A percentile compares a stretch with the other conserved stretches of the same genome.
These are phyloP conservation scores for Gallinago stenura DNA, from an alignment of 2,797 vertebrate genomes.

Conservation along the genomic window DNA sequence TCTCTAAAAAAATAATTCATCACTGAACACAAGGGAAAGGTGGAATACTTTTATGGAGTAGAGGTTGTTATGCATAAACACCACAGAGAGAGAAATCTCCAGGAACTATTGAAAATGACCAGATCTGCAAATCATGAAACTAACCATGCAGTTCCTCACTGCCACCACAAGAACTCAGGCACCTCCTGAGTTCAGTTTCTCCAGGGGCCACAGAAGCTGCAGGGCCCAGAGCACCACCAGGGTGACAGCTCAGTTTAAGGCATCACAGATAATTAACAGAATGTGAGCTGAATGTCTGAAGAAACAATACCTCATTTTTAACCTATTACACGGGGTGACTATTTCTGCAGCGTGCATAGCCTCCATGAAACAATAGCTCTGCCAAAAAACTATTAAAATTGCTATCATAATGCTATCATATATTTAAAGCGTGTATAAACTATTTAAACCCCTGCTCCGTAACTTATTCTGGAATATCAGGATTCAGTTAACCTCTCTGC, in stretches of 20 bases:
- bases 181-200: not conserved
- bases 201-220: not conserved
- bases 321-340: not conserved
- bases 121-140: not conserved
- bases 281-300: fast-evolving
- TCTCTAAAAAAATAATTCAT: not conserved
- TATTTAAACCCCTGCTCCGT: fast-evolving
- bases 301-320: not conserved
- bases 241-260: not conserved
- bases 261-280: not conserved
- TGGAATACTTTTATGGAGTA: not conserved
- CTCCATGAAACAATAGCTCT: not conserved
- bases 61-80: not conserved
- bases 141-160: not conserved
- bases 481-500: not conserved
- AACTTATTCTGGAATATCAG: not conserved
- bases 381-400: not conserved
- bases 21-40: not conserved
- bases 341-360: not conserved
- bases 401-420: not conserved
- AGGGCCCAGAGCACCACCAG: not conserved
- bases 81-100: not conserved
- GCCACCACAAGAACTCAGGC: not conserved
- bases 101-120: not conserved
- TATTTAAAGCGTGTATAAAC: fast-evolving